Evolutionary conservation across 2,113 vertebrate genomes (phyloP).

Genomic region (Aptenodytes forsteri): DNA sequence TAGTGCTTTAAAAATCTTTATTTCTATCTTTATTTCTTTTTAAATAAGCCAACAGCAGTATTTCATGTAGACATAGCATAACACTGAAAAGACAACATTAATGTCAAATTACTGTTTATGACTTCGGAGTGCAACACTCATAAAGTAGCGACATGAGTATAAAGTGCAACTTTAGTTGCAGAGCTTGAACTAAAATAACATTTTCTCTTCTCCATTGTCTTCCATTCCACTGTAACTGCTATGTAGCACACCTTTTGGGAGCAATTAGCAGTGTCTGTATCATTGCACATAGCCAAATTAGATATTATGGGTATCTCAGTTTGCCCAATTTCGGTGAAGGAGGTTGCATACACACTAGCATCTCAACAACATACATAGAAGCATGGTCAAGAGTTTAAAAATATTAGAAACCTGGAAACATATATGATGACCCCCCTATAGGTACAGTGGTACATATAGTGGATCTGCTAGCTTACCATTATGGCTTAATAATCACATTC

Average conservation of each 20-base stretch:
- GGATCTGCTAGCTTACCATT: neutral
- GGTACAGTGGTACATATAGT: neutral
- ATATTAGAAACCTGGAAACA: neutral
- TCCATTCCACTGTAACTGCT: neutral
- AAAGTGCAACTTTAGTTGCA: neutral
- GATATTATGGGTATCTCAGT: neutral
- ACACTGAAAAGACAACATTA: neutral
- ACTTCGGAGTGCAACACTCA: neutral
- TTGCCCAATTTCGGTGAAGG: neutral
- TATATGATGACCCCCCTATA: neutral
- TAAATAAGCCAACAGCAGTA: neutral
- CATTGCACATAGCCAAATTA: neutral
- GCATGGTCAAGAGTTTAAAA: neutral
- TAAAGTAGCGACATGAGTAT: neutral
- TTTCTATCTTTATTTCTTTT: neutral
- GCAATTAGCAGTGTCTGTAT: neutral
- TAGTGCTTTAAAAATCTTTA: neutral
- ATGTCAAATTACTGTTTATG: constrained; percentile 8
- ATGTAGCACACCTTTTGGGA: neutral
- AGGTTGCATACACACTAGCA: neutral
- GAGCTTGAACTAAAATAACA: neutral
- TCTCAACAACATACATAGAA: neutral
- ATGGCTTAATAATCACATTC: neutral
- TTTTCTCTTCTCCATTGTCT: neutral
- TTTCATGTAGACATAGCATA: neutral